Conservation (phyloP, 92 coral and sea anemone genomes). For the Metridium senile region DNA sequence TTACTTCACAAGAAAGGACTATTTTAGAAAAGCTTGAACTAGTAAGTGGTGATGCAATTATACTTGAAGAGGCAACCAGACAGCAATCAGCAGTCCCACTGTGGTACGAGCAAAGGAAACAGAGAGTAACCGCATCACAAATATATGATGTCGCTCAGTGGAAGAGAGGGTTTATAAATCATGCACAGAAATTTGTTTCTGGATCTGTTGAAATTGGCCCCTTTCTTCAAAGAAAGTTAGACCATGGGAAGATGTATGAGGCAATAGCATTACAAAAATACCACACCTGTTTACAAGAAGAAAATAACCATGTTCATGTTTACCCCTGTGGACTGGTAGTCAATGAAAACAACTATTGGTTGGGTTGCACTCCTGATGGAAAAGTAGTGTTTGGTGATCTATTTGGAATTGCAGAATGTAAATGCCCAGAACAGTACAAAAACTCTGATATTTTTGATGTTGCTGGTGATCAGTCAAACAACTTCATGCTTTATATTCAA, state of each 20-base stretch:
- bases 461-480: conserved; percentile 12
- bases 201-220: conserved; percentile 13
- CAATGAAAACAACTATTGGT: conserved; percentile 21
- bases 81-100: conserved; percentile 41
- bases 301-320: neutral
- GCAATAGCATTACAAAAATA: conserved; percentile 49
- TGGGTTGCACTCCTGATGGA: conserved; percentile 42
- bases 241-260: conserved; percentile 55
- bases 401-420: conserved; percentile 44
- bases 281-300: neutral
- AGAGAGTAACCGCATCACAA: conserved; percentile 49
- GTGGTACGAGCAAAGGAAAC: conserved; percentile 45
- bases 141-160: conserved; percentile 59
- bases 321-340: conserved; percentile 50
- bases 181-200: conserved; percentile 60
- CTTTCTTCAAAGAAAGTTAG: conserved; percentile 50
- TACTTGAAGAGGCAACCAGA: conserved; percentile 50
- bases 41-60: neutral
- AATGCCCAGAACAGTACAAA: conserved; percentile 44
- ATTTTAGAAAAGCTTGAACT: conserved; percentile 9
- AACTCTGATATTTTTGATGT: conserved; percentile 46
- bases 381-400: conserved; percentile 27
- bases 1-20: neutral
- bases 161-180: conserved; percentile 60
- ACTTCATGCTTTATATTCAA: conserved; percentile 28